phyloP scores from a whole-genome alignment of 2,797 vertebrate genomes.

The Pristis pectinata region DNA sequence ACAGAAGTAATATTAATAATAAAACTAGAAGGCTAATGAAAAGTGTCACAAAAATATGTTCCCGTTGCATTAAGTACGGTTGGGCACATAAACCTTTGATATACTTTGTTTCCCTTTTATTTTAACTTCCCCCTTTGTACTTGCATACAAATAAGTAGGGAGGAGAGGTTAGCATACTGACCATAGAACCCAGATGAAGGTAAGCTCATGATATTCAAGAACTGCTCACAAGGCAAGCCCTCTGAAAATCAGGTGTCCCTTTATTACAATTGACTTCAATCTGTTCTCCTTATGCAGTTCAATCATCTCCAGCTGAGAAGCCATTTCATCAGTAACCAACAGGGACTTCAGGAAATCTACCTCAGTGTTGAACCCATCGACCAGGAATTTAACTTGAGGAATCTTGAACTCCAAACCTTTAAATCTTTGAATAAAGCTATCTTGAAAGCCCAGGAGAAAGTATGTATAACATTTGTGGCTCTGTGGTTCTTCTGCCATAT shows the following conservation, averaged over 20 bases:
- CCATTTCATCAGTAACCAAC: background rate
- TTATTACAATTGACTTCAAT: background rate
- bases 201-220: background rate
- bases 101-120: background rate
- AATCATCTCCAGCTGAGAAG: background rate
- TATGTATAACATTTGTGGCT: background rate
- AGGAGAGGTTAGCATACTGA: background rate
- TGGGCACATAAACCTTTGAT: background rate
- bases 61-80: background rate
- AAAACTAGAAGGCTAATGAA: background rate
- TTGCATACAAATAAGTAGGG: background rate
- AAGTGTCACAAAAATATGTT: background rate
- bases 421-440: background rate
- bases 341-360: background rate
- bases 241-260: background rate
- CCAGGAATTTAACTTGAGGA: background rate
- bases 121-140: background rate
- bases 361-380: background rate
- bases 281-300: background rate
- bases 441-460: background rate
- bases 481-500: background rate
- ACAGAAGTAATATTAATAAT: no score
- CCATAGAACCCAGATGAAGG: background rate
- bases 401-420: conserved; percentile 3
- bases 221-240: background rate